Conservation (phyloP, 2,113 vertebrate genomes). For the Trichomycterus rosablanca region DNA sequence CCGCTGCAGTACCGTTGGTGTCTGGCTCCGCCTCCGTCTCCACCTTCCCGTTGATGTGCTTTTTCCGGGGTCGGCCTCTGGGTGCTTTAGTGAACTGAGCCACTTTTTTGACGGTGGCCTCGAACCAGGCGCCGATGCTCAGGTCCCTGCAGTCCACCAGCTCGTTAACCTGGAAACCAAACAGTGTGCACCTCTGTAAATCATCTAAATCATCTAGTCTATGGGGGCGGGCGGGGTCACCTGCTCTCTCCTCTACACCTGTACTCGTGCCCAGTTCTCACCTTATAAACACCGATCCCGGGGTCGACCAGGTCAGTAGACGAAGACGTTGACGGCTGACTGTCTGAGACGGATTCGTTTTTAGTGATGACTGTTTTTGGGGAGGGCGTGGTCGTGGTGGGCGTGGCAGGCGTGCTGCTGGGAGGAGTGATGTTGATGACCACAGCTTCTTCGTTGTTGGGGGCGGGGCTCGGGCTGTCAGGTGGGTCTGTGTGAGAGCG, state of each 20-base stretch:
- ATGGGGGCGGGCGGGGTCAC: too few relatives aligned
- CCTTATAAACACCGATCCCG: neutral
- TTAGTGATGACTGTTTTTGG: neutral
- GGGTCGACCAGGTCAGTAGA: neutral
- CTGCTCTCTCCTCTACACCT: neutral
- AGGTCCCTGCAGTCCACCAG: conserved; percentile 95
- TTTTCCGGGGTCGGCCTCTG: conserved; percentile 74
- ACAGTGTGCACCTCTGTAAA: too few relatives aligned
- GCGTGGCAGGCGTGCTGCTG: conserved; percentile 41
- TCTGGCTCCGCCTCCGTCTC: conserved; percentile 72
- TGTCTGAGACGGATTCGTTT: neutral
- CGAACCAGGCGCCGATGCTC: conserved; percentile 94
- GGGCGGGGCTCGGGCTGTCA: conserved; percentile 69
- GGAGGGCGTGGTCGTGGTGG: conserved; percentile 18
- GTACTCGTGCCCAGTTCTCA: neutral
- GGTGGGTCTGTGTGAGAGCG: conserved; percentile 83
- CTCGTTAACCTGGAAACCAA: conserved; percentile 82
- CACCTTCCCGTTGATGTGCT: conserved; percentile 87
- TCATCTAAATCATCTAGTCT: too few relatives aligned
- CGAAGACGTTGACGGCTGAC: neutral
- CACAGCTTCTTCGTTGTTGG: conserved; percentile 68
- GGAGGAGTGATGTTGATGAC: conserved; percentile 50
- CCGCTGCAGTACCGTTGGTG: conserved; percentile 67
- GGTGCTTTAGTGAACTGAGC: conserved; percentile 78
- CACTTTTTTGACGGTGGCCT: conserved; percentile 88